A percentile compares a stretch with the other conserved stretches of the same genome.
Conservation (phyloP, 2,113 vertebrate genomes). For the Columbina picui region DNA sequence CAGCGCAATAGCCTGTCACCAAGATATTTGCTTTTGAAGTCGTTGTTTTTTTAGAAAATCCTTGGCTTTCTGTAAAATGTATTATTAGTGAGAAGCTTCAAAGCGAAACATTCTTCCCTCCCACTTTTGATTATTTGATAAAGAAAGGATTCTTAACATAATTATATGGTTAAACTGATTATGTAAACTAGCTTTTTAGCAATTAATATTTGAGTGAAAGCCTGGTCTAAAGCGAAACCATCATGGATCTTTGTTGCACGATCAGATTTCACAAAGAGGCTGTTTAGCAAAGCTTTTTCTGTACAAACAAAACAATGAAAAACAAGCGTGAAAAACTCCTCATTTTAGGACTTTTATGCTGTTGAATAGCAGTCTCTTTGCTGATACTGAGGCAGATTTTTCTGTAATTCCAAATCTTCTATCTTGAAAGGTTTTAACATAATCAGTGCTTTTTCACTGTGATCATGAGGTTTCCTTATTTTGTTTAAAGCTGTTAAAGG, state of each 20-base stretch:
- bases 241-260: background rate
- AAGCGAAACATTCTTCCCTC: slow-evolving; percentile 19
- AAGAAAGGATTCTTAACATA: slow-evolving; percentile 37
- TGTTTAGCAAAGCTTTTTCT: background rate
- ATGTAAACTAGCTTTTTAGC: slow-evolving; percentile 56
- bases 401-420: background rate
- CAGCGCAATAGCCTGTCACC: background rate
- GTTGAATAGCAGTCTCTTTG: background rate
- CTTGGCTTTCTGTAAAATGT: background rate
- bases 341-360: slow-evolving; percentile 5
- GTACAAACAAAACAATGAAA: background rate
- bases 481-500: slow-evolving; percentile 43
- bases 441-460: slow-evolving; percentile 1
- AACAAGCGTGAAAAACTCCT: background rate
- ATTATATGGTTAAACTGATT: slow-evolving; percentile 42
- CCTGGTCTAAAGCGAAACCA: slow-evolving; percentile 8
- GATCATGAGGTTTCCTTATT: slow-evolving; percentile 17
- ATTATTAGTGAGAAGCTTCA: slow-evolving; percentile 18
- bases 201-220: slow-evolving; percentile 52
- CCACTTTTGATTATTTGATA: slow-evolving; percentile 44
- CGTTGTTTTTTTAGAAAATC: background rate
- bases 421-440: slow-evolving; percentile 9
- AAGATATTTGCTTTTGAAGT: slow-evolving; percentile 8
- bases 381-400: background rate
- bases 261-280: slow-evolving; percentile 20